phyloP scores from a whole-genome alignment of 2,888 invertebrate species.

The Melitaea athalia region DNA sequence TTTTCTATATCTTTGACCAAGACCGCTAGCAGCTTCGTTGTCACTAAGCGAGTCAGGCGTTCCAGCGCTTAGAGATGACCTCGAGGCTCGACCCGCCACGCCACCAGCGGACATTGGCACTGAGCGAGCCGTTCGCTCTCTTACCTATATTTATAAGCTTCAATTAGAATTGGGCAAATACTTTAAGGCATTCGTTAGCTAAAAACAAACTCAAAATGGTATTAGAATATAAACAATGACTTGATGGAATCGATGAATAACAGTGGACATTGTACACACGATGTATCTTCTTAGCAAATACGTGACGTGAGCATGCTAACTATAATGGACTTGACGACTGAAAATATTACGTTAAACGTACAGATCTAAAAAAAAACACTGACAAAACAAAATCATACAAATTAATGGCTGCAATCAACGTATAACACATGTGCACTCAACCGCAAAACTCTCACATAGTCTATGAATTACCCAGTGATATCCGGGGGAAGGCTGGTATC shows the following conservation, averaged over 20 bases:
- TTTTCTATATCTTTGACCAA: constrained; percentile 86
- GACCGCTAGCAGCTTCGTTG: constrained; percentile 90
- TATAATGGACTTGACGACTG: constrained; percentile 53
- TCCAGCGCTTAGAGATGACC: constrained; percentile 91
- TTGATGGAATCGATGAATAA: constrained; percentile 10
- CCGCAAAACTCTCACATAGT: constrained; percentile 65
- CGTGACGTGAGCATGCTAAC: constrained; percentile 60
- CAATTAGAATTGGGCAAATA: constrained; percentile 13
- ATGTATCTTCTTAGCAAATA: constrained; percentile 31
- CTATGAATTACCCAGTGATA: constrained; percentile 88
- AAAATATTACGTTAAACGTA: constrained; percentile 45
- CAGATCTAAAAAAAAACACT: constrained; percentile 55
- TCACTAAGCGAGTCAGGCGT: constrained; percentile 95
- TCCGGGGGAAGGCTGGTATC: constrained; percentile 87
- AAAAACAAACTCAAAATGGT: constrained; percentile 16
- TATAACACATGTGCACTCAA: constrained; percentile 57
- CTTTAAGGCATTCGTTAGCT: not conserved
- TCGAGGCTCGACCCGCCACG: constrained; percentile 84
- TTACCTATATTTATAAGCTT: constrained; percentile 83
- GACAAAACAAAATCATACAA: constrained; percentile 56
- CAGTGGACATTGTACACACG: constrained; percentile 21
- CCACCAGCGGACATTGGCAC: constrained; percentile 90
- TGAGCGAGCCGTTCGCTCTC: constrained; percentile 95
- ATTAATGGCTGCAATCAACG: constrained; percentile 55
- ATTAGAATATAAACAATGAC: constrained; percentile 2